These are phyloP conservation scores for Hiodon tergisus DNA, from an alignment of 2,113 vertebrate genomes.

Conservation along the genomic window DNA sequence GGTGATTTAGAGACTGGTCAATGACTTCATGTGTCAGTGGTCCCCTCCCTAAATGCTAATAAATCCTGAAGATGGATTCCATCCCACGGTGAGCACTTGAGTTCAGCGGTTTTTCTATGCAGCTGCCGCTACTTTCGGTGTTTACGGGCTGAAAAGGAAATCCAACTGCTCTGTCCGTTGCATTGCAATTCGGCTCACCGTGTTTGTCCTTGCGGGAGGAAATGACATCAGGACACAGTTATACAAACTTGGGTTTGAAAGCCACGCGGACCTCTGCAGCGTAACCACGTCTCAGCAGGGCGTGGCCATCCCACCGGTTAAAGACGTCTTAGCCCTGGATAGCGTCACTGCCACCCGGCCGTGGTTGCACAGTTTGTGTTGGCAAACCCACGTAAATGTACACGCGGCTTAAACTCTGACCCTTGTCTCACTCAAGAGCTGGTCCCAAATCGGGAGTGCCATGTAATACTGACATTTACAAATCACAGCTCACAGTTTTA, in stretches of 20 bases:
- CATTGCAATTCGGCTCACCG: conserved; percentile 1
- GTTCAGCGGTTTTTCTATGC: neutral
- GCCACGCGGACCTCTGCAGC: neutral
- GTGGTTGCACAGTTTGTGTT: conserved; percentile 2
- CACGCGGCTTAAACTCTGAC: neutral
- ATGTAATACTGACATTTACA: neutral
- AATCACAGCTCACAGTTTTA: neutral
- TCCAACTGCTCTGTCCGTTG: neutral
- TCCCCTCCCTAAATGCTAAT: neutral
- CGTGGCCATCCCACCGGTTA: neutral
- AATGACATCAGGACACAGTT: too few relatives aligned
- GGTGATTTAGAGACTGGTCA: conserved; percentile 18
- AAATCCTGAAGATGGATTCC: neutral
- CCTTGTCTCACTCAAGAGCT: neutral
- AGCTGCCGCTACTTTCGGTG: neutral
- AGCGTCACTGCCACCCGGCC: neutral
- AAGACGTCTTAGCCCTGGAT: conserved; percentile 4
- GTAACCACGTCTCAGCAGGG: neutral
- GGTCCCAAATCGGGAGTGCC: neutral
- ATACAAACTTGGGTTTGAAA: neutral
- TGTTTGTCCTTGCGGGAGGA: neutral
- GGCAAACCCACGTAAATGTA: neutral
- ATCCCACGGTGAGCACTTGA: neutral
- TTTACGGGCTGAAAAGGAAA: conserved; percentile 7
- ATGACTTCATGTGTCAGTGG: neutral